Conservation (phyloP, 2,888 invertebrate genomes). For the Atrina japonica region DNA sequence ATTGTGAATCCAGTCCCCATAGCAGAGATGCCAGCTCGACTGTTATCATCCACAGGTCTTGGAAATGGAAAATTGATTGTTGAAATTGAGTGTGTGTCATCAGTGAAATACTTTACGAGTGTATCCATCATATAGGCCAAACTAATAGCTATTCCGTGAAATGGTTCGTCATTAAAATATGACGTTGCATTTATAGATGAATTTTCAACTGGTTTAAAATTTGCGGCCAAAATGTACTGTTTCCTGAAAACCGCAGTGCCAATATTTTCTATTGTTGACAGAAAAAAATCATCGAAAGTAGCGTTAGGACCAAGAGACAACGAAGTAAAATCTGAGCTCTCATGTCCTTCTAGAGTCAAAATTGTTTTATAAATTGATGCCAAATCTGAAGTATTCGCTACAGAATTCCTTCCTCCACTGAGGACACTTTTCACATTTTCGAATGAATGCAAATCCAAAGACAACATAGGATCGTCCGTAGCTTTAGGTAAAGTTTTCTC, state of each 20-base stretch:
- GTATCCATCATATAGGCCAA: conserved; percentile 81
- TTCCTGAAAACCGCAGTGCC: conserved; percentile 78
- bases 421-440: background rate
- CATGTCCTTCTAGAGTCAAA: background rate
- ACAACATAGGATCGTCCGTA: conserved; percentile 83
- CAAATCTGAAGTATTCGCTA: background rate
- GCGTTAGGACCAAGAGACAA: no score
- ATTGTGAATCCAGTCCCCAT: conserved; percentile 51
- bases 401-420: background rate
- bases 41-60: conserved; percentile 32
- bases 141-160: conserved; percentile 87
- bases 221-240: conserved; percentile 76
- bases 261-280: conserved; percentile 55
- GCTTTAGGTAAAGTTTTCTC: conserved; percentile 80
- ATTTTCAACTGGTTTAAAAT: conserved; percentile 41
- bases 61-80: conserved; percentile 52
- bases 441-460: conserved; percentile 82
- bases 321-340: no score
- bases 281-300: conserved; percentile 36
- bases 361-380: background rate
- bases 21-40: conserved; percentile 8
- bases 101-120: conserved; percentile 49
- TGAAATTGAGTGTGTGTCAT: conserved; percentile 38
- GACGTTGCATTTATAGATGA: conserved; percentile 75
- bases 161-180: conserved; percentile 90